Conservation (phyloP, 2,113 vertebrate species). For the Thymallus thymallus region DNA sequence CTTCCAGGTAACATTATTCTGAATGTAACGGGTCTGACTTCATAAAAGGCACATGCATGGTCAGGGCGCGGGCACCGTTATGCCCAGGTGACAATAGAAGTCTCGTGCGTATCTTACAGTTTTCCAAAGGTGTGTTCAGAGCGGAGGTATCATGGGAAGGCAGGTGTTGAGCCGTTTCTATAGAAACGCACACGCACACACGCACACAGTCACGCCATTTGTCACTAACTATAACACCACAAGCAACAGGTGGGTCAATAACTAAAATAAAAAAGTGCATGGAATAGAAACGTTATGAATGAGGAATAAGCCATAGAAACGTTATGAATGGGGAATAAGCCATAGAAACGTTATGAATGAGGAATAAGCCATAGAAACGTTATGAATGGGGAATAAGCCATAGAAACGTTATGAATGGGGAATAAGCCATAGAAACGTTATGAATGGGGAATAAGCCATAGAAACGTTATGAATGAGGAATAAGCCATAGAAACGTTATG, state of each 20-base stretch:
- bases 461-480: background rate
- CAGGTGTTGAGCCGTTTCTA: slow-evolving; percentile 71
- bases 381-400: background rate
- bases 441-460: background rate
- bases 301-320: background rate
- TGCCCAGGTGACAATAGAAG: slow-evolving; percentile 14
- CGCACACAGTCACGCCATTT: slow-evolving; percentile 19
- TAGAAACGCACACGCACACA: slow-evolving; percentile 63
- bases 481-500: background rate
- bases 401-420: background rate
- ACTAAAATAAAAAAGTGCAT: background rate
- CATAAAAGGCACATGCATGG: background rate
- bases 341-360: background rate
- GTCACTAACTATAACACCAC: slow-evolving; percentile 3
- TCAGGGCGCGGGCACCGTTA: slow-evolving; percentile 1
- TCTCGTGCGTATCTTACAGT: background rate
- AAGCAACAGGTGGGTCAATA: slow-evolving; percentile 33
- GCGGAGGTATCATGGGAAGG: slow-evolving; percentile 53
- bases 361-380: background rate
- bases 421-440: background rate
- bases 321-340: background rate
- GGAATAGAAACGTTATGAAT: background rate
- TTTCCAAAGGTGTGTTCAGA: slow-evolving; percentile 10
- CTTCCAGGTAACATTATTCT: background rate
- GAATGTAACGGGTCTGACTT: background rate